Percentiles rank a stretch among this genome's conserved stretches.
These are phyloP conservation scores for Galbula dea DNA, from an alignment of 2,113 vertebrate genomes.

Conservation along the genomic window DNA sequence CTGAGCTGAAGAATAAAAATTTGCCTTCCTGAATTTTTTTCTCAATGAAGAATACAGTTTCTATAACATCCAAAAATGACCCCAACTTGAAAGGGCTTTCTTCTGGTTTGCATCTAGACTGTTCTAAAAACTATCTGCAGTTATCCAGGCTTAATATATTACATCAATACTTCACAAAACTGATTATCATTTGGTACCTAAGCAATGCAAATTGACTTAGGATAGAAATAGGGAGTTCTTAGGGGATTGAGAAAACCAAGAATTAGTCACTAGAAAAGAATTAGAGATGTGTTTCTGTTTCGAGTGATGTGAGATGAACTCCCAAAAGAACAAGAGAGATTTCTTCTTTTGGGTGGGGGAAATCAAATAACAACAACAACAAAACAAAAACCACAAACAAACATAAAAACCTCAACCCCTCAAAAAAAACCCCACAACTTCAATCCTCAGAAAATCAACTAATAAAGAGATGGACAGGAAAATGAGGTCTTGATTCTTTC, in stretches of 20 bases:
- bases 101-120: not conserved
- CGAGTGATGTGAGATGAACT: not conserved
- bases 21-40: not conserved
- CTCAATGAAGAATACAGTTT: not conserved
- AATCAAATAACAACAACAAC: not conserved
- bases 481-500: conserved; percentile 16
- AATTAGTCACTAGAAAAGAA: conserved; percentile 28
- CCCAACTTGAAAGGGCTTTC: not conserved
- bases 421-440: not conserved
- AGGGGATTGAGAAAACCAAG: not conserved
- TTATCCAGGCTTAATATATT: not conserved
- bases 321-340: not conserved
- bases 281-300: conserved; percentile 5
- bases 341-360: not conserved
- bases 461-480: not conserved
- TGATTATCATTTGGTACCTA: conserved; percentile 33
- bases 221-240: conserved; percentile 34
- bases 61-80: not conserved
- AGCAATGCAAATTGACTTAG: conserved; percentile 43
- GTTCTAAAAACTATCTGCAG: not conserved
- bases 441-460: conserved; percentile 39
- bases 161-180: conserved; percentile 29
- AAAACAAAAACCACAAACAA: not conserved
- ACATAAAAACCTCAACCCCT: too few species aligned
- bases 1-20: not conserved